A percentile compares a stretch with the other conserved stretches of the same genome.
These are phyloP conservation scores for Mellilla xanthometata DNA, from an alignment of 2,888 invertebrate genomes.

Conservation along the genomic window DNA sequence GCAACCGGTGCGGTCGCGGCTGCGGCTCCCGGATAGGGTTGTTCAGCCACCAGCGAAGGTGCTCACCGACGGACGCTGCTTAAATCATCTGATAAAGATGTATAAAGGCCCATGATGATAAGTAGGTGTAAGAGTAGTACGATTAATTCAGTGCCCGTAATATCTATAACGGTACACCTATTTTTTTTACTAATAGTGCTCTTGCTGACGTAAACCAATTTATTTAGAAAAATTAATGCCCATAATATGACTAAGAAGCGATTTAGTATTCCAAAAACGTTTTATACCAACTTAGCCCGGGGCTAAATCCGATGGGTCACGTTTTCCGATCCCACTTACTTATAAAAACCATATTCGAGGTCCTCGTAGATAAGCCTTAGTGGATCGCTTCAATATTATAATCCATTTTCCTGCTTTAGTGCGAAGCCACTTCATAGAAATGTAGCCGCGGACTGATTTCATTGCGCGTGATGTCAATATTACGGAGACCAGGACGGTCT, in stretches of 20 bases:
- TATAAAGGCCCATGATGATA: no score
- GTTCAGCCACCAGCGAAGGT: no score
- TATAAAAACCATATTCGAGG: conserved; percentile 24
- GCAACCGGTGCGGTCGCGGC: no score
- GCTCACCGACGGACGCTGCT: no score
- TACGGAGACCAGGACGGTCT: no score
- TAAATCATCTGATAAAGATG: no score
- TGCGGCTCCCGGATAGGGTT: no score
- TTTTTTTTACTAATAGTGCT: no score
- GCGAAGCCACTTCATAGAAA: conserved; percentile 16
- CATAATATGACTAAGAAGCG: neutral
- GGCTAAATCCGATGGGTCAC: conserved; percentile 25
- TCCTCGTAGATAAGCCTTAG: conserved; percentile 20
- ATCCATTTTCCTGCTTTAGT: conserved; percentile 27
- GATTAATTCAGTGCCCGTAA: no score
- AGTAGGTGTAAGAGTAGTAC: no score
- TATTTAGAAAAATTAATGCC: neutral
- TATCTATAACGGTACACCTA: no score
- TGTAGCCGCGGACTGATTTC: neutral
- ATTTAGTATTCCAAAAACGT: conserved; percentile 19
- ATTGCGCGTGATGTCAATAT: neutral
- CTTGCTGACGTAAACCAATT: no score
- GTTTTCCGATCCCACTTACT: conserved; percentile 25
- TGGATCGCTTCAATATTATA: conserved; percentile 26
- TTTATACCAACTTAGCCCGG: conserved; percentile 27